These are phyloP conservation scores for Amphipyra berbera DNA, from an alignment of 2,888 invertebrate species.

Conservation along the genomic window DNA sequence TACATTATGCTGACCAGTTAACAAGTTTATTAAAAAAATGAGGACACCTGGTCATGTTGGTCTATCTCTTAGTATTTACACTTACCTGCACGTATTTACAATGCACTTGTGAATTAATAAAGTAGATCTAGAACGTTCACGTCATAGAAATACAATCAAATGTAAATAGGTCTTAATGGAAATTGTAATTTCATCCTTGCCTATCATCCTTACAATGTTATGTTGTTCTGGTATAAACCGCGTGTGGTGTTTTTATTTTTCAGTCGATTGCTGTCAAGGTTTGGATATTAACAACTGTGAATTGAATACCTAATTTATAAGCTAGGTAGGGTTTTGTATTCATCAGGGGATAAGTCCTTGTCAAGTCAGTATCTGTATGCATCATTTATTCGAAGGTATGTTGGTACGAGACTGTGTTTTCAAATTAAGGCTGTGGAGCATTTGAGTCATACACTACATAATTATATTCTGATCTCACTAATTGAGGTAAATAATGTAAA, in stretches of 20 bases:
- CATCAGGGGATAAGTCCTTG: conserved; percentile 63
- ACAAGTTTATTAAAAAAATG: conserved; percentile 24
- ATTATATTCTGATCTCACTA: conserved; percentile 29
- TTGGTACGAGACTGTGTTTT: conserved; percentile 41
- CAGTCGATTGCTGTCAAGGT: conserved; percentile 77
- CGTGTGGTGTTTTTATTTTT: conserved; percentile 62
- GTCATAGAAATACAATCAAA: conserved; percentile 60
- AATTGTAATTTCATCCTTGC: conserved; percentile 69
- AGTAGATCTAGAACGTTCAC: conserved; percentile 54
- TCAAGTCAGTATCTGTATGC: conserved; percentile 45
- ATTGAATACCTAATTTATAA: conserved; percentile 62
- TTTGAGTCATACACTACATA: conserved; percentile 8
- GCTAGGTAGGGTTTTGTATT: conserved; percentile 53
- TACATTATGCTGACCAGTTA: conserved; percentile 15
- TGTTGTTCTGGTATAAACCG: conserved; percentile 48
- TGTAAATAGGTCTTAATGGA: conserved; percentile 73
- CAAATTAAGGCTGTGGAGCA: conserved; percentile 24
- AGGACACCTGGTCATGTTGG: conserved; percentile 9
- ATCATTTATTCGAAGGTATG: conserved; percentile 62
- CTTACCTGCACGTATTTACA: conserved; percentile 7
- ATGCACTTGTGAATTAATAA: conserved; percentile 42
- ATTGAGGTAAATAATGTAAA: conserved; percentile 34
- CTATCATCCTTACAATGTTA: conserved; percentile 43
- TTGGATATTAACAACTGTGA: conserved; percentile 72
- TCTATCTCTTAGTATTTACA: too few relatives aligned